Conservation (phyloP, 2,888 invertebrate species). For the Miltochrista miniata region DNA sequence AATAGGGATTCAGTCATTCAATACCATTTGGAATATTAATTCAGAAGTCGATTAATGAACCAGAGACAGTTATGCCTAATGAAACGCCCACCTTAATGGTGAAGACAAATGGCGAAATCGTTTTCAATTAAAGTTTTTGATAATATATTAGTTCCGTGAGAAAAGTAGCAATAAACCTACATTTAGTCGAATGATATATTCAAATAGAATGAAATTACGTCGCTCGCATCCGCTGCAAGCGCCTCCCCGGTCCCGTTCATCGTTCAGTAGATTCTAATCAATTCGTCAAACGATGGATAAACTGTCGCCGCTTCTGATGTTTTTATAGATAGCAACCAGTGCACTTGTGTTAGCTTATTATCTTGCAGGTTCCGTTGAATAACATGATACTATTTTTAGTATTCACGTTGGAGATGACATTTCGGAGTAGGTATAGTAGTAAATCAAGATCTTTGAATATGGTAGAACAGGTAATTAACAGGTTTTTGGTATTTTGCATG, state of each 20-base stretch:
- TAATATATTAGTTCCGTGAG: slow-evolving; percentile 82
- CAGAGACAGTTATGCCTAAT: slow-evolving; percentile 51
- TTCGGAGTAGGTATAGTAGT: slow-evolving; percentile 13
- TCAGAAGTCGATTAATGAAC: slow-evolving; percentile 49
- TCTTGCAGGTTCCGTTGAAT: slow-evolving; percentile 42
- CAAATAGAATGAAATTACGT: slow-evolving; percentile 79
- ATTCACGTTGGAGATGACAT: slow-evolving; percentile 13
- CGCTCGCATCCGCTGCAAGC: slow-evolving; percentile 76
- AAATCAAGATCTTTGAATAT: neutral
- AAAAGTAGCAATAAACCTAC: slow-evolving; percentile 83
- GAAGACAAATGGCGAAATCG: slow-evolving; percentile 75
- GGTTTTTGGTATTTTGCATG: neutral
- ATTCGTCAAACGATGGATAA: slow-evolving; percentile 74
- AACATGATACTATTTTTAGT: slow-evolving; percentile 25
- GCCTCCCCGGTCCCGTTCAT: slow-evolving; percentile 66
- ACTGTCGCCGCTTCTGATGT: slow-evolving; percentile 56
- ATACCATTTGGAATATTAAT: slow-evolving; percentile 1
- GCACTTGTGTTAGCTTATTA: slow-evolving; percentile 47
- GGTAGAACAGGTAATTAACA: neutral
- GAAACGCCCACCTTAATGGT: slow-evolving; percentile 60
- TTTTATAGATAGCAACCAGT: slow-evolving; percentile 53
- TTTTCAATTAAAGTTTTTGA: slow-evolving; percentile 77
- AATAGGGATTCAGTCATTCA: slow-evolving; percentile 42
- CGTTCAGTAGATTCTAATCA: slow-evolving; percentile 70
- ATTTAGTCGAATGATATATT: slow-evolving; percentile 79